Evolutionary conservation across 2,888 invertebrate species (phyloP), one percentile per base, ranked within the genome.

Genomic region (Drosophila neotestacea): DNA sequence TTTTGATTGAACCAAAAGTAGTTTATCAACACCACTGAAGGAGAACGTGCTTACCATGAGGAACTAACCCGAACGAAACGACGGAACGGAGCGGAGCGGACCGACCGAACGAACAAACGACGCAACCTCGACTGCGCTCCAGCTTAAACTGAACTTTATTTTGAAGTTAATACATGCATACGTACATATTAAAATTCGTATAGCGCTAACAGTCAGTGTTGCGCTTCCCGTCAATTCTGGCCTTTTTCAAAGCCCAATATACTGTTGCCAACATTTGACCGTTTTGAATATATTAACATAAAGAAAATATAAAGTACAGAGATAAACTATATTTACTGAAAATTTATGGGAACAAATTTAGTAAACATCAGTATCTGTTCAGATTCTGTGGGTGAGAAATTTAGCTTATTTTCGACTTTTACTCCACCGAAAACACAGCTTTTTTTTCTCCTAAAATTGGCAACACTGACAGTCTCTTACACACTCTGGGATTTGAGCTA

Each of bases 91-190:
- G 63, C 85, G 74, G 65, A 82, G 55, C 68, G 77, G 70, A 77
- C 74, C 83, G 80, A 88, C 83, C 86, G 83, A 80, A 82, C 80
- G 77, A 77, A 71, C 76, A 82, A 87, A 52, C 88, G 82, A 84
- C 88, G 79, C 85, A 86, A 83, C 79, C 79, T 86, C 85, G 79
- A 84, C 84, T 84, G 88, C 85, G 88, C 88, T 82, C 82, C 74
- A 87, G 84, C 84, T 84, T 87, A 87, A 87, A 84, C 83, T 84
- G 88, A 84, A 87, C 82, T 82, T 85, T 84, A 85, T 84, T 84
- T 84, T 82, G 85, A 85, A 84, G 88, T 84, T 84, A 85, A 85
- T 79, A 79, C 83, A 68, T 48, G 66, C 66, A 66, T 55, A 41
- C 41, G 13, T 22, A 42, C 39, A 39, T 7, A 52, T 5, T 10